Base-by-base conservation (phyloP, 2,113 vertebrate genomes). In the Caracal caracal region DNA sequence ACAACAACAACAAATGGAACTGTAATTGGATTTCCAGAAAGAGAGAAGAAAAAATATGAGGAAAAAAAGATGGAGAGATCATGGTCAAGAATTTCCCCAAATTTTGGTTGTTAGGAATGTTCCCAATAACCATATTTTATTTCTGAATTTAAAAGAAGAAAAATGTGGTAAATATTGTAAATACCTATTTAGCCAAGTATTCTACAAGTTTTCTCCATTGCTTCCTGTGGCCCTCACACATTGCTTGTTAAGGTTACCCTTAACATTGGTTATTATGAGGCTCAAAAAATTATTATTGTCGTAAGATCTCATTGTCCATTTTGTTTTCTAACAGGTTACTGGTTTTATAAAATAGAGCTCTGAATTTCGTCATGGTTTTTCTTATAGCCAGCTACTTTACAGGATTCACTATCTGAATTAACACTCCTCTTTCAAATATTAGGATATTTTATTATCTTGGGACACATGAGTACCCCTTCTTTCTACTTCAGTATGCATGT, bases 271-370 rank as follows among this genome's bases (percentile, higher is more conserved):
- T 95, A 43, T 30, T 56, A 85, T 8, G 59, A n/a, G 16, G 9
- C 37, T 90, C 84, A 53, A 35, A 75, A 84, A 63, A 47, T 7
- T 90, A 30, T 85, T 84, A n/a, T 85, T 80, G 30, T 82, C 20
- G n/a, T 80, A 68, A 30, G 7, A 65, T 96, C 2, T 26, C 47
- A 79, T 17, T 94, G 22, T n/a, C 33, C 13, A 28, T 68, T 97
- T 90, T 87, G 47, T 90, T 93, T 93, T 90, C 90, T 85, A 87
- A 86, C 30, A 94, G 71, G 59, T 82, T 85, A 56, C 37, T 68
- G 9, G 4, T 93, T 82, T 10, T 79, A 83, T 37, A 53, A 16
- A 90, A 71, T 0, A 75, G 49, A 73, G 40, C 22, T 51, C 53
- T 70, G 28, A 40, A 73, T 96, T 94, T 93, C 78, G 56, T 73